These are phyloP conservation scores for Eupithecia insigniata DNA, from an alignment of 2,888 invertebrate genomes.

Conservation along the genomic window DNA sequence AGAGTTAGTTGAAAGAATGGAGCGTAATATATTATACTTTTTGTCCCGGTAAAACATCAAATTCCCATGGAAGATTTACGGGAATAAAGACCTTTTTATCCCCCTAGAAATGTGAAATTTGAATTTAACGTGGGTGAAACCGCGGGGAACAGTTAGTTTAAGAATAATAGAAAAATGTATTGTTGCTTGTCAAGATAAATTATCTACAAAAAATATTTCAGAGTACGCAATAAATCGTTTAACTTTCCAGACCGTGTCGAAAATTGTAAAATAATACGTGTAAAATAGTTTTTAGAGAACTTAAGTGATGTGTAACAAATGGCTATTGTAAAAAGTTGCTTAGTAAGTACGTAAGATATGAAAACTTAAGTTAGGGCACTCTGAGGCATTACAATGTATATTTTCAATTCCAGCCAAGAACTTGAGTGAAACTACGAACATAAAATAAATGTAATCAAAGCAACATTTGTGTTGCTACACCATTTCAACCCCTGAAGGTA, in stretches of 20 bases:
- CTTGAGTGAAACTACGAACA: constrained; percentile 13
- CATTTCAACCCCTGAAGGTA: constrained; percentile 12
- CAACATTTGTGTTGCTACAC: constrained; percentile 27
- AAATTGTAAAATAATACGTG: background rate
- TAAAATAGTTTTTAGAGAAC: background rate
- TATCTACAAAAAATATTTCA: background rate
- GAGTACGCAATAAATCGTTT: background rate
- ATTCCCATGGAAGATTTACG: too few relatives aligned
- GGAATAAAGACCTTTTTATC: too few relatives aligned
- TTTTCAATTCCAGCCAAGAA: constrained; percentile 13
- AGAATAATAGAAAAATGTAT: too few relatives aligned
- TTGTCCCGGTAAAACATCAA: too few relatives aligned
- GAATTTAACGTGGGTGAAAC: too few relatives aligned
- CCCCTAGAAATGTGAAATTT: too few relatives aligned
- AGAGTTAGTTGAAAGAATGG: too few relatives aligned
- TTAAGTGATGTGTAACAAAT: constrained; percentile 1
- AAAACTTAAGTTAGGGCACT: background rate
- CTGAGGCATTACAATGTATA: constrained; percentile 12
- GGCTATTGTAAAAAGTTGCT: background rate
- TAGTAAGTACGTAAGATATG: background rate
- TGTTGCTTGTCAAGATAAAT: background rate
- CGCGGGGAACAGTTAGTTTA: too few relatives aligned
- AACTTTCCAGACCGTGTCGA: background rate
- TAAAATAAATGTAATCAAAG: constrained; percentile 13
- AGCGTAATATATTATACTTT: too few relatives aligned